phyloP scores from a whole-genome alignment of 2,797 vertebrate genomes.

The Hemitrygon akajei region DNA sequence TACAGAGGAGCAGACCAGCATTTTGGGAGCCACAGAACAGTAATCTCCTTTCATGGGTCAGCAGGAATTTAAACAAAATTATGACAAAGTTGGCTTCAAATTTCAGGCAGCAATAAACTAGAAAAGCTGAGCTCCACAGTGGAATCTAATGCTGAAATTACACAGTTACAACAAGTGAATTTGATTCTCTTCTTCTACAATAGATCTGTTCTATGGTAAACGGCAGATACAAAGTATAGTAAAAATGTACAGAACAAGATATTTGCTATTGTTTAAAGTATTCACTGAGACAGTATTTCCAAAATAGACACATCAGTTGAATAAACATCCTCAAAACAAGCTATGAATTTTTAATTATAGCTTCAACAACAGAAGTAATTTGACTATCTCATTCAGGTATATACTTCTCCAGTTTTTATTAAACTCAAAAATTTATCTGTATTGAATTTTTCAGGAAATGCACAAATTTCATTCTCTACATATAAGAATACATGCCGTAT shows the following conservation, averaged over 20 bases:
- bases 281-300: neutral
- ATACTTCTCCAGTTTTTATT: neutral
- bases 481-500: neutral
- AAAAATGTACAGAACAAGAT: neutral
- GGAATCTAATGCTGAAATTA: neutral
- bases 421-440: neutral
- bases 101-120: neutral
- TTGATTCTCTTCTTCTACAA: neutral
- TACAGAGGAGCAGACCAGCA: too few relatives aligned
- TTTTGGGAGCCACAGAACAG: too few relatives aligned
- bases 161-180: neutral
- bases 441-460: neutral
- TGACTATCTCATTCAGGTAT: conserved; percentile 1
- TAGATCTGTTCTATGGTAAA: neutral
- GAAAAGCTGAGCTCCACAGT: neutral
- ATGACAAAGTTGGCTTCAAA: neutral
- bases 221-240: neutral
- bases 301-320: neutral
- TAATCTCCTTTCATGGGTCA: too few relatives aligned
- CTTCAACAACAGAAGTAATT: neutral
- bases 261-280: too few relatives aligned
- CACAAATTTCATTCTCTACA: neutral
- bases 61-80: neutral
- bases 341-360: conserved; percentile 31
- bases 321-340: conserved; percentile 12